Conservation (phyloP, 2,888 invertebrate genomes). For the Drosophila peninsularis region DNA sequence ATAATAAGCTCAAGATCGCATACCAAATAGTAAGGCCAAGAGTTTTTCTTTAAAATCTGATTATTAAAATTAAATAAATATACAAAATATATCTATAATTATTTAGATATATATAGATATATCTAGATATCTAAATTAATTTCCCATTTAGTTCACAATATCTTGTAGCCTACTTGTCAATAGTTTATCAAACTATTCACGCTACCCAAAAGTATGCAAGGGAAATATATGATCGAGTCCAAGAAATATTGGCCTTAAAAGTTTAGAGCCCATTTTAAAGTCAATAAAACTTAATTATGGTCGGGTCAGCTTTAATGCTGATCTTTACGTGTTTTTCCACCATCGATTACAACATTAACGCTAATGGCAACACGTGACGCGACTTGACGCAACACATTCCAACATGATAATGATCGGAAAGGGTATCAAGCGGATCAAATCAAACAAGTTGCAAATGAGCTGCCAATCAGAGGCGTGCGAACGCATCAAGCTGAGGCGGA, state of each 20-base stretch:
- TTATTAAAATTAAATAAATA: neutral
- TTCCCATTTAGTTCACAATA: neutral
- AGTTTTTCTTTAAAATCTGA: neutral
- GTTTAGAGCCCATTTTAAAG: neutral
- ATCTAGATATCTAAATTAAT: too few relatives aligned
- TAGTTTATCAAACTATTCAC: conserved; percentile 1
- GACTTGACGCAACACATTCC: conserved; percentile 50
- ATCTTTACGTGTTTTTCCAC: conserved; percentile 25
- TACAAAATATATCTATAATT: too few relatives aligned
- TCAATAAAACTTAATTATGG: conserved; percentile 3
- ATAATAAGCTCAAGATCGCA: conserved; percentile 4
- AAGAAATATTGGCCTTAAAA: neutral
- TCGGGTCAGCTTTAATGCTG: conserved; percentile 17
- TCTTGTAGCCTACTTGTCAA: conserved; percentile 7
- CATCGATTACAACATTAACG: conserved; percentile 20
- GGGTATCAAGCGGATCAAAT: conserved; percentile 36
- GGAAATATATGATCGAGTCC: neutral
- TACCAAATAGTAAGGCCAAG: neutral
- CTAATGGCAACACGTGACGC: conserved; percentile 43
- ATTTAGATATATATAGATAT: too few relatives aligned
- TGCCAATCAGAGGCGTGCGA: conserved; percentile 61
- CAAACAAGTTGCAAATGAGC: conserved; percentile 11
- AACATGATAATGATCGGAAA: conserved; percentile 12
- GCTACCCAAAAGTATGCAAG: conserved; percentile 18
- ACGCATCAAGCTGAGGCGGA: conserved; percentile 2